Evolutionary conservation across 2,888 invertebrate genomes (phyloP).

Genomic region (Hydropsyche betteni): DNA sequence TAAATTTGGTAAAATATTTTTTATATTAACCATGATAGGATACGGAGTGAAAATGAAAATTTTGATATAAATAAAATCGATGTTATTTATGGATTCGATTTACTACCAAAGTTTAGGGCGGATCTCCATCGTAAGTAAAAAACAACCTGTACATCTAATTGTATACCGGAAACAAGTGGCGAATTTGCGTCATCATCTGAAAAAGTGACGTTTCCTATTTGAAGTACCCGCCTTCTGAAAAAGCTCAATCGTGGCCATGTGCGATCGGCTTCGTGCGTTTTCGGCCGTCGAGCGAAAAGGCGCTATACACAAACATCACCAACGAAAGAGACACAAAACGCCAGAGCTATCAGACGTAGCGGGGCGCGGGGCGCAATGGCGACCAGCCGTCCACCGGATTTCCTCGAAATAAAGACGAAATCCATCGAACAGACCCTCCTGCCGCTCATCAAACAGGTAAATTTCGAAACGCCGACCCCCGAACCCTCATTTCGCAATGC

Average conservation of each 20-base stretch:
- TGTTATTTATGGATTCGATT: no score
- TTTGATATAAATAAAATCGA: no score
- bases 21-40: no score
- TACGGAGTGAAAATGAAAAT: no score
- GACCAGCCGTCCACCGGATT: constrained; percentile 69
- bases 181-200: not conserved
- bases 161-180: not conserved
- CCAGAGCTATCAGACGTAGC: not conserved
- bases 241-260: constrained; percentile 23
- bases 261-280: constrained; percentile 9
- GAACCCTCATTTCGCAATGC: no score
- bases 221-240: constrained; percentile 3
- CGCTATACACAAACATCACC: constrained; percentile 56
- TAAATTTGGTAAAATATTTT: no score
- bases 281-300: constrained; percentile 45
- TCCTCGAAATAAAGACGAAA: constrained; percentile 87
- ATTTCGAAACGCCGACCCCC: not conserved
- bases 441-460: constrained; percentile 94
- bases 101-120: no score
- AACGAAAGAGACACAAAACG: constrained; percentile 55
- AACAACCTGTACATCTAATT: no score
- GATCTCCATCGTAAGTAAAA: no score
- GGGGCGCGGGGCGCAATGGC: constrained; percentile 62
- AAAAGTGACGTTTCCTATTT: not conserved
- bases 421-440: constrained; percentile 94